Evolutionary conservation across 2,113 vertebrate species (phyloP).

Genomic region (Cervus canadensis): DNA sequence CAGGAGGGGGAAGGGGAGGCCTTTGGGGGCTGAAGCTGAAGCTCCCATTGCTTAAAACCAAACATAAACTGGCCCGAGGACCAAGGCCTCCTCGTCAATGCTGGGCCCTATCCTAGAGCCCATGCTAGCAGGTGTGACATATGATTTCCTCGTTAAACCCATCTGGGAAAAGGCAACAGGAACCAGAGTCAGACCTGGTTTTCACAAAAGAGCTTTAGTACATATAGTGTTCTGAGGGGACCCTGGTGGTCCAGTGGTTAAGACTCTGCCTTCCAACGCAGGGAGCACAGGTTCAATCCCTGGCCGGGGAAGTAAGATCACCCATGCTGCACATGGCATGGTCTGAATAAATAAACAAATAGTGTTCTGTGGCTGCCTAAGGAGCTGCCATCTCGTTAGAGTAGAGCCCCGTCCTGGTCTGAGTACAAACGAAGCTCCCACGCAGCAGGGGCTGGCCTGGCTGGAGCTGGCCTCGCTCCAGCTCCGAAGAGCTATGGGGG

Average conservation of each 20-base stretch:
- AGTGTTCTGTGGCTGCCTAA: background rate
- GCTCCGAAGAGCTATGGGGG: background rate
- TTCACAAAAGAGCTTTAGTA: background rate
- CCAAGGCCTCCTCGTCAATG: background rate
- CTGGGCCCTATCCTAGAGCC: background rate
- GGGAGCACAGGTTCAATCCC: background rate
- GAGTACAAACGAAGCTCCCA: background rate
- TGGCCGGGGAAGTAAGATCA: background rate
- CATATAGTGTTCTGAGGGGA: background rate
- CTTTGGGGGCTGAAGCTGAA: background rate
- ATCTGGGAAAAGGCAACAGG: background rate
- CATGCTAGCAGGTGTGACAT: background rate
- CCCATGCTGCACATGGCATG: background rate
- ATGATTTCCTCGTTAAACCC: background rate
- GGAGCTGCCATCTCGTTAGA: background rate
- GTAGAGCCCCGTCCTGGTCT: background rate
- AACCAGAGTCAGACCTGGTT: background rate
- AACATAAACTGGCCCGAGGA: background rate
- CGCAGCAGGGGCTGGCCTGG: background rate
- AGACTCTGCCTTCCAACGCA: background rate
- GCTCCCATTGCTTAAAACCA: background rate
- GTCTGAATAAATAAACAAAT: background rate
- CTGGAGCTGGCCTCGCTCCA: background rate
- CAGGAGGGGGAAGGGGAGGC: background rate
- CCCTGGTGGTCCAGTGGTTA: background rate